Base-by-base conservation (phyloP, 2,888 invertebrate genomes). In the Fissipunctia ypsillon region DNA sequence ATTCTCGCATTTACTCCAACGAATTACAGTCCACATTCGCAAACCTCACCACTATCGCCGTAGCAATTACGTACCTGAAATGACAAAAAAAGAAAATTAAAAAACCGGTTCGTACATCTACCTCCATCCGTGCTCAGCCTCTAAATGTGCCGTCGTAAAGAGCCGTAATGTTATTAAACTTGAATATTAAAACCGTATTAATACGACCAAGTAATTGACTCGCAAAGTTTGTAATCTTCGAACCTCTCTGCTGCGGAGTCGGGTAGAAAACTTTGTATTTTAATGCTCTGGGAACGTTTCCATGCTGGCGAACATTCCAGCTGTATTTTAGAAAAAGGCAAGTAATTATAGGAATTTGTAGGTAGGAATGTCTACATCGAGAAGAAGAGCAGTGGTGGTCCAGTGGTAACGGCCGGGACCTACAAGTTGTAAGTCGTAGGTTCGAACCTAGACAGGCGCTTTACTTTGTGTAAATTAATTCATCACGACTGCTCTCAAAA, bases 181-280 rank as follows among this genome's bases (percentile, higher is more conserved):
- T 75, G 84, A 74, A 80, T 79, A 86, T 84, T 86, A 84, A 86
- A 78, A 79, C 76, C 73, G 63, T 79, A 84, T 77, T 85, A 85
- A 85, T 81, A 73, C 43, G 75, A 78, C 43, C 84, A 52, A 75
- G 76, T 85, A 86, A 84, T 86, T 84, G 86, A 81, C 77, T 85
- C 76, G 65, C 81, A 59, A 69, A 74, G 73, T 73, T 80, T 72
- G 69, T 74, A 74, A 77, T 86, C 71, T 77, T 68, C 66, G 71
- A 63, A 77, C 73, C 38, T 73, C 75, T 69, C 28, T 68, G 67
- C 64, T 54, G 64, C 9, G 38, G 45, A 65, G 63, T 61, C 56
- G 63, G 31, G 54, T 69, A 73, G 35, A 74, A 63, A n/a, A 64
- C 57, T 74, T 70, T 54, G 56, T 73, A 68, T 57, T 81, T 83